Evolutionary conservation across 64 coral and sea anemone species (phyloP), one percentile per base, ranked within the genome.

Genomic region (Hydrozoanthus tunicans): DNA sequence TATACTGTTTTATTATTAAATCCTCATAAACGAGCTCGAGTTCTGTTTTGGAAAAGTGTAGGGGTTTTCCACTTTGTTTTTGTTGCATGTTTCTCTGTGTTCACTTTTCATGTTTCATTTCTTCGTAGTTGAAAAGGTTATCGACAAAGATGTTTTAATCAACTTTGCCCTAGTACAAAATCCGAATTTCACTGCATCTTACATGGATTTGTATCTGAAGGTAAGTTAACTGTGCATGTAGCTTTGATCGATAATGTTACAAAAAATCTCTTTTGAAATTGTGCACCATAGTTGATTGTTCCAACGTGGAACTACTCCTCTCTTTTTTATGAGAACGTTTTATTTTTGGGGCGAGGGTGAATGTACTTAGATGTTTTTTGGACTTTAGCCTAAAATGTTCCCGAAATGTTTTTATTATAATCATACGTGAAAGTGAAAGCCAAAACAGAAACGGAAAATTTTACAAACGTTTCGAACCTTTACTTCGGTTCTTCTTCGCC

Each of bases 141-240:
- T 99, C 58, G 97, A 95, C 68, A 96, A 96, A 83, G 85, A 90
- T 81, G 64, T 94, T 9, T 62, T 94, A 23, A 96, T 99, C 52
- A 91, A 99, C 80, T 99, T 92, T 75, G 86, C 97, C 9, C 67
- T 99, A 52, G 90, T 99, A 62, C 59, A 95, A 80, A 93, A 55
- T 70, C 97, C 97, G 9, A 80, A 79, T 65, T 92, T 92, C 52
- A 93, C 91, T 64, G 90, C 73, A 74, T 74, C 94, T 17, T 99
- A 83, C 61, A 64, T 79, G 11, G 94, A 94, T 64, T 25, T 94
- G 23, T 90, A 89, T n/a, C 12, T 99, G 27, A 99, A 99, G 94
- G 97, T 98, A 56, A 79, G 90, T 81, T 32, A 59, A n/a, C 70
- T 11, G 56, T 15, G 70, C 55, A 15, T 69, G 3, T 69, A 14